Conservation (phyloP, 1,140 invertebrate species). For the Cydia splendana region DNA sequence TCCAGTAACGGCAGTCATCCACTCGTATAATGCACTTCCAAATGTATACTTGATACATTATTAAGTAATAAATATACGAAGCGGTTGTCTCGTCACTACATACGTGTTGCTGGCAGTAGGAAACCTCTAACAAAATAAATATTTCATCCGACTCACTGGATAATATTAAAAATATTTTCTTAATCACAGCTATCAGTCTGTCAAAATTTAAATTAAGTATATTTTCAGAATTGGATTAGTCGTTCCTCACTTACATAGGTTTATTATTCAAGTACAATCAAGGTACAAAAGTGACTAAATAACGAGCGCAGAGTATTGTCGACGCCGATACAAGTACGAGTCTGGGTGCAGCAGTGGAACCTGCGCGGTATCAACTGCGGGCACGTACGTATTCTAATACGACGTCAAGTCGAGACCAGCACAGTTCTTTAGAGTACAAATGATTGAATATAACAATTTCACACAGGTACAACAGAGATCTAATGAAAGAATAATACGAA, state of each 20-base stretch:
- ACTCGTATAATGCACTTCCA: conserved; percentile 42
- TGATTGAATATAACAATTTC: conserved; percentile 73
- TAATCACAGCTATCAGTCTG: conserved; percentile 80
- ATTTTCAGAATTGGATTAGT: conserved; percentile 78
- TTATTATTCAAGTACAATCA: conserved; percentile 74
- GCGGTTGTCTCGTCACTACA: conserved; percentile 67
- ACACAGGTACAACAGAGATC: conserved; percentile 79
- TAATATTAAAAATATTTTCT: conserved; percentile 80
- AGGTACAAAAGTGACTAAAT: conserved; percentile 79
- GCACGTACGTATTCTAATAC: conserved; percentile 60
- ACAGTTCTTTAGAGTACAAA: conserved; percentile 66
- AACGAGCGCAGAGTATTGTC: conserved; percentile 76
- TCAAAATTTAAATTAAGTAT: conserved; percentile 81
- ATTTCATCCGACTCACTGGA: conserved; percentile 79
- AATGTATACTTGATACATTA: conserved; percentile 54
- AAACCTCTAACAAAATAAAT: conserved; percentile 79
- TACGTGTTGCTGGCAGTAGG: conserved; percentile 72
- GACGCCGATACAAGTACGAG: conserved; percentile 55
- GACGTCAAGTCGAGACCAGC: conserved; percentile 58
- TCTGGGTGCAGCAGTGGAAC: conserved; percentile 31
- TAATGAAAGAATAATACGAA: conserved; percentile 79
- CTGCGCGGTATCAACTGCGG: conserved; percentile 38
- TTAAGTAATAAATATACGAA: conserved; percentile 72
- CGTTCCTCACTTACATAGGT: conserved; percentile 71
- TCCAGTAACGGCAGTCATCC: conserved; percentile 39